Evolutionary conservation across 2,888 invertebrate genomes (phyloP), one percentile per base, ranked within the genome.

Genomic region (Athalia circularis): DNA sequence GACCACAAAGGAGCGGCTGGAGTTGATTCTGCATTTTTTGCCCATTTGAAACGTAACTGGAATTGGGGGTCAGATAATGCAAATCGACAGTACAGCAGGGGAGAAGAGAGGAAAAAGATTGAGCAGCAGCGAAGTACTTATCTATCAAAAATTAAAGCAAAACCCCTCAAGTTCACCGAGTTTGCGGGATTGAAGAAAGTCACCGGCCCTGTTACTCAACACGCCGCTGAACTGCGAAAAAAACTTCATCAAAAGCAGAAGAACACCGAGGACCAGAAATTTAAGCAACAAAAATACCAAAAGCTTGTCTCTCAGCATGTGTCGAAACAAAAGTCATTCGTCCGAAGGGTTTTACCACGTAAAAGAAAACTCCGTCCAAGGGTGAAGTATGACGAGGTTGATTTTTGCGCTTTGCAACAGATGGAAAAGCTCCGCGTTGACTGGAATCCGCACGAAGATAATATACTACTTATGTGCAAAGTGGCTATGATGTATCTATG

Each of bases 1-100:
- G 95, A 96, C 90, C 91, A 91, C 4, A 90, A 92, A 77, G 95
- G 95, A 1, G 95, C 95, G 0, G 95, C 93, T 11, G 96, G 96
- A 0, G 90, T 95, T 0, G 95, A 96, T 87, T 94, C 95, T 0
- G 91, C 93, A 0, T 90, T 96, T 29, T 96, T 94, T 90, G 90
- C 94, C 0, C 94, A 94, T 84, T 87, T 94, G 4, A 92, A 93
- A 79, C 91, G 93, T 13, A 94, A 94, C 83, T 95, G 95, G 95
- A 92, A 92, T 50, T 92, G 92, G 92, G 87, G 83, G 9, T 83
- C 82, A 74, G 79, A 62, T n/a, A 77, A 50, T 80, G 80, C 65
- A 59, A 77, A 64, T 80, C 79, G 68, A 79, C 65, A 43, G 79
- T 59, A 77, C n/a, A 52, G 62, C 59, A 79, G 29, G 74, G 61